These are phyloP conservation scores for Oxystoma pomonae DNA, from an alignment of 2,888 invertebrate species.

Conservation along the genomic window DNA sequence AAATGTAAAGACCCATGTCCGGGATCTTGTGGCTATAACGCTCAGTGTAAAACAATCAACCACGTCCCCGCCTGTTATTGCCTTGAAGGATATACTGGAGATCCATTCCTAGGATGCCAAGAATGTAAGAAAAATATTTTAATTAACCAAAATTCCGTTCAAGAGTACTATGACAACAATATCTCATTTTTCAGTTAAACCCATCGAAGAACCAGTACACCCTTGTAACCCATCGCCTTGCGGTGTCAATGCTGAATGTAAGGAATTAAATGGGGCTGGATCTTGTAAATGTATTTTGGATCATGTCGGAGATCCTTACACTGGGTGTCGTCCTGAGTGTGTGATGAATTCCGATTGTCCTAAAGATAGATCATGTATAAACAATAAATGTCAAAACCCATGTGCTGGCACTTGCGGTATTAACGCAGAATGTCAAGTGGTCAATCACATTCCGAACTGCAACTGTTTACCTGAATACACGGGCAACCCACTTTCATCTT, in stretches of 20 bases:
- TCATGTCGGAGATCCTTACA: constrained; percentile 82
- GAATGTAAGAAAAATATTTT: constrained; percentile 38
- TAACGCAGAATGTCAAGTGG: constrained; percentile 77
- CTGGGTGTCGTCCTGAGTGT: constrained; percentile 84
- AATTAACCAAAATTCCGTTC: not conserved
- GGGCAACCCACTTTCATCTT: constrained; percentile 74
- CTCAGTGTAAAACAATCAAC: constrained; percentile 65
- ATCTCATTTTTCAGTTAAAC: constrained; percentile 46
- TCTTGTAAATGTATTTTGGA: constrained; percentile 78
- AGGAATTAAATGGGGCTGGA: constrained; percentile 73
- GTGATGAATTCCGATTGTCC: constrained; percentile 83
- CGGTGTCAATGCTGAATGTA: constrained; percentile 81
- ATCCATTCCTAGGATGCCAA: constrained; percentile 75
- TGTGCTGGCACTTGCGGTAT: constrained; percentile 79
- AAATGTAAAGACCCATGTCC: constrained; percentile 71
- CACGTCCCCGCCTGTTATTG: constrained; percentile 73
- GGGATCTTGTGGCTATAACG: constrained; percentile 70
- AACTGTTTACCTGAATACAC: constrained; percentile 68
- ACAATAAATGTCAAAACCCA: constrained; percentile 81
- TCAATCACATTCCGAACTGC: constrained; percentile 79
- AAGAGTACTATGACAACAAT: constrained; percentile 3
- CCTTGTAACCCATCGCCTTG: constrained; percentile 84
- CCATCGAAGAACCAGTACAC: constrained; percentile 51
- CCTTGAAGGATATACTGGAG: constrained; percentile 66
- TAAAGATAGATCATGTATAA: constrained; percentile 70